Evolutionary conservation across 2,888 invertebrate genomes (phyloP).

Genomic region (Athripsodes cinereus): DNA sequence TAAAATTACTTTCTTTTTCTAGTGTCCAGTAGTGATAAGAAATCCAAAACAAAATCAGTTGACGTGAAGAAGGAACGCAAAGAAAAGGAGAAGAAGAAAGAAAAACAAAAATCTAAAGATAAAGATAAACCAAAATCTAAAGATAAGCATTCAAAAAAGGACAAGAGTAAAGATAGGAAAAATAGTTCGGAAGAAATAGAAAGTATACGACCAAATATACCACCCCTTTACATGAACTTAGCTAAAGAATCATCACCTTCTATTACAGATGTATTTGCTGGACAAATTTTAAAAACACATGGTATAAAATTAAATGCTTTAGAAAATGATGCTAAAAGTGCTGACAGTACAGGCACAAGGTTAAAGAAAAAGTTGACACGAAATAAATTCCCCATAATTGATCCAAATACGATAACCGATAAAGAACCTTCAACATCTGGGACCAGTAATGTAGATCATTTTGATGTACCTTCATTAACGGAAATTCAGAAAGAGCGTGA

Average conservation of each 20-base stretch:
- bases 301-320: slow-evolving; percentile 34
- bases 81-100: slow-evolving; percentile 38
- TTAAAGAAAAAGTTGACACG: slow-evolving; percentile 34
- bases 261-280: slow-evolving; percentile 58
- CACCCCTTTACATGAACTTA: slow-evolving; percentile 36
- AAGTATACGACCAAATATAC: slow-evolving; percentile 44
- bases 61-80: slow-evolving; percentile 26
- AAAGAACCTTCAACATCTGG: slow-evolving; percentile 9
- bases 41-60: slow-evolving; percentile 26
- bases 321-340: slow-evolving; percentile 34
- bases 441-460: slow-evolving; percentile 36
- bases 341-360: not conserved
- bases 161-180: slow-evolving; percentile 35
- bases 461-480: slow-evolving; percentile 45
- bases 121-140: slow-evolving; percentile 38
- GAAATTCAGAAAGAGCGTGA: slow-evolving; percentile 34
- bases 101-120: slow-evolving; percentile 30
- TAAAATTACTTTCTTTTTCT: not conserved
- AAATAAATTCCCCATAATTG: slow-evolving; percentile 42
- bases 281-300: slow-evolving; percentile 53
- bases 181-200: slow-evolving; percentile 35
- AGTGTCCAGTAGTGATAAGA: slow-evolving; percentile 26
- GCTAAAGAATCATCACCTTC: slow-evolving; percentile 44
- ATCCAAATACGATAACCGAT: slow-evolving; percentile 35
- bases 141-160: slow-evolving; percentile 44